Percentiles rank a stretch among this genome's conserved stretches.
Evolutionary conservation across 2,888 invertebrate genomes (phyloP).

Genomic region (Thecocarcelia acutangulata): DNA sequence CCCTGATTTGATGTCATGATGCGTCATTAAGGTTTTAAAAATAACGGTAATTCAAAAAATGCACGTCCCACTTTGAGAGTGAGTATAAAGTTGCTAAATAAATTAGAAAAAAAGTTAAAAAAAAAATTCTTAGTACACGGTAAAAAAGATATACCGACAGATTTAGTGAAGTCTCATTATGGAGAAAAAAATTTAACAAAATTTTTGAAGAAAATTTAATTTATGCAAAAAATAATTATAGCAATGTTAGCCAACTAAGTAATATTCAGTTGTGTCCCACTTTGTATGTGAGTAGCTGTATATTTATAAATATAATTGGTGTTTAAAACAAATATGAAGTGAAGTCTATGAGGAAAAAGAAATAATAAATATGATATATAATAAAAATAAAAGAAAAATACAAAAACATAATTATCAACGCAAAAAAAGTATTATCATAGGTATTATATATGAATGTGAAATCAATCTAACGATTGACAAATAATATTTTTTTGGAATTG

Average conservation of each 20-base stretch:
- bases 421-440: too few relatives aligned
- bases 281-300: neutral
- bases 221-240: neutral
- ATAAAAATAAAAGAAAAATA: too few relatives aligned
- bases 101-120: conserved; percentile 7
- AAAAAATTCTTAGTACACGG: neutral
- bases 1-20: neutral
- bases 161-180: neutral
- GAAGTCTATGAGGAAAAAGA: too few relatives aligned
- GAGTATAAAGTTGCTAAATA: neutral
- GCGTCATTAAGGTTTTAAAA: neutral
- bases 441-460: too few relatives aligned
- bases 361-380: too few relatives aligned
- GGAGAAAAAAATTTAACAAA: neutral
- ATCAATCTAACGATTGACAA: too few relatives aligned
- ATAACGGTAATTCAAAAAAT: neutral
- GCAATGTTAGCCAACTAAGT: neutral
- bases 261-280: neutral
- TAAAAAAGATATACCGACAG: neutral
- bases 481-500: too few relatives aligned
- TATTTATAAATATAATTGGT: too few relatives aligned
- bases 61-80: conserved; percentile 6
- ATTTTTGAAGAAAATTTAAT: neutral
- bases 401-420: too few relatives aligned
- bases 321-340: too few relatives aligned